Conservation (phyloP, 2,113 vertebrate species). For the Donacobius atricapilla region DNA sequence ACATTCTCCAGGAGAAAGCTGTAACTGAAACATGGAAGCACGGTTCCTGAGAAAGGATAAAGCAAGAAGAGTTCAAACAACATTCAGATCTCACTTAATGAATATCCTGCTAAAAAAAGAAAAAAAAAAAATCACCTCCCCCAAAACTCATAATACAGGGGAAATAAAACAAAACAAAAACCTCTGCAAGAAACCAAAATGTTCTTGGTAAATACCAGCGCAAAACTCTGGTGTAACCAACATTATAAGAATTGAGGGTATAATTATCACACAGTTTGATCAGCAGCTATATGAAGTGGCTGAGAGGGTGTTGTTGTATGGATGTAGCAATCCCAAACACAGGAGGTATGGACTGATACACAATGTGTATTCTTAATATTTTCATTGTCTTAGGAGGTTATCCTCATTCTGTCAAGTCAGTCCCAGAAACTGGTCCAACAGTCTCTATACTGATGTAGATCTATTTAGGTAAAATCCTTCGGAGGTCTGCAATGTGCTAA, state of each 20-base stretch:
- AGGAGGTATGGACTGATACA: rapidly evolving
- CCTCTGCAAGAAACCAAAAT: background rate
- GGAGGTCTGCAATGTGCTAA: background rate
- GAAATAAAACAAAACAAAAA: background rate
- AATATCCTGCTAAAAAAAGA: background rate
- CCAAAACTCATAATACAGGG: background rate
- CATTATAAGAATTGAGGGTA: background rate
- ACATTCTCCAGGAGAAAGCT: background rate
- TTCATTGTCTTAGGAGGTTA: background rate
- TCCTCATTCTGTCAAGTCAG: background rate
- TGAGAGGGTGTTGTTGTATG: background rate
- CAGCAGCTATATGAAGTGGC: background rate
- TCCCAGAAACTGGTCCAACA: background rate
- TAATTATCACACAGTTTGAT: background rate
- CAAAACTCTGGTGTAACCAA: background rate
- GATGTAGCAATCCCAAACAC: background rate
- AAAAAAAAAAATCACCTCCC: rapidly evolving
- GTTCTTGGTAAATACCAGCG: background rate
- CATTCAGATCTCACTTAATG: background rate
- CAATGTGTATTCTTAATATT: background rate
- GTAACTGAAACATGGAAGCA: background rate
- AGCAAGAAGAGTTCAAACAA: background rate
- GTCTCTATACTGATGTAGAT: background rate
- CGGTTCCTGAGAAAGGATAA: background rate
- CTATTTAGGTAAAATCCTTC: background rate